Conservation (phyloP, 2,888 invertebrate genomes). For the Iselma pallidipennis region DNA sequence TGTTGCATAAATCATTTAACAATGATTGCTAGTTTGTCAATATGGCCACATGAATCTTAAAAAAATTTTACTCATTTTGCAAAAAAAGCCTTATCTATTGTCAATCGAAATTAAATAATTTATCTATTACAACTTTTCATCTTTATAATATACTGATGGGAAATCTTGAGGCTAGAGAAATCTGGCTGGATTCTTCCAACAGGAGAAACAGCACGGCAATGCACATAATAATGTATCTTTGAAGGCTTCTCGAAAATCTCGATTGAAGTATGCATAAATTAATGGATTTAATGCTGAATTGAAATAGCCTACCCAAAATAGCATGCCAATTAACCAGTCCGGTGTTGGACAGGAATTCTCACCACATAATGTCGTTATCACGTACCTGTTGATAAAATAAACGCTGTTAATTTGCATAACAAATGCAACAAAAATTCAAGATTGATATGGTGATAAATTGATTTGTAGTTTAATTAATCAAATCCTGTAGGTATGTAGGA, state of each 20-base stretch:
- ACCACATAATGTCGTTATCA: constrained; percentile 81
- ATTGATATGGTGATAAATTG: too few relatives aligned
- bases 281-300: constrained; percentile 94
- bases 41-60: too few relatives aligned
- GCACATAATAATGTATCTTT: constrained; percentile 87
- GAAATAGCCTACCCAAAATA: constrained; percentile 96
- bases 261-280: constrained; percentile 94
- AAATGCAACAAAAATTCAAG: too few relatives aligned
- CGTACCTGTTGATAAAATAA: constrained; percentile 67
- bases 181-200: constrained; percentile 70
- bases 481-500: too few relatives aligned
- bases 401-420: neutral
- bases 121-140: constrained; percentile 48
- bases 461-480: too few relatives aligned
- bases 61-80: too few relatives aligned
- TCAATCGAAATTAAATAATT: too few relatives aligned
- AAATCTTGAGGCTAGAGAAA: constrained; percentile 55
- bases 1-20: too few relatives aligned
- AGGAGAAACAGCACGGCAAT: constrained; percentile 78
- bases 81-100: too few relatives aligned
- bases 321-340: constrained; percentile 67
- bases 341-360: constrained; percentile 68
- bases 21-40: too few relatives aligned
- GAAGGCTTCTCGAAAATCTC: constrained; percentile 96
- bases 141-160: constrained; percentile 43